Conservation (phyloP, 2,113 vertebrate genomes). For the Lagenorhynchus albirostris region DNA sequence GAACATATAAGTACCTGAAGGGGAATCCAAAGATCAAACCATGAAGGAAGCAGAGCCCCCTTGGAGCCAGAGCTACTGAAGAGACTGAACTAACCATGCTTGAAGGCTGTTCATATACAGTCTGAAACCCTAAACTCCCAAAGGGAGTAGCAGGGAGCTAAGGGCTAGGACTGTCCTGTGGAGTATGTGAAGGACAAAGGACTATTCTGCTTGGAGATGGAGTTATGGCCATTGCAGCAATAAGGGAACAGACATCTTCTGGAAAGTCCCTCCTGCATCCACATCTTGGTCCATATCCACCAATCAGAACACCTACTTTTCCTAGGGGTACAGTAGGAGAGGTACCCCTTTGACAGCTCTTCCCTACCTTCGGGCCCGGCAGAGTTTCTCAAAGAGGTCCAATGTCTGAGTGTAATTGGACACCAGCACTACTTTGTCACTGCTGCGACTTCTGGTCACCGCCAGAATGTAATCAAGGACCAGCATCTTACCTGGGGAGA, state of each 20-base stretch:
- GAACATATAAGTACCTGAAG: slow-evolving; percentile 93
- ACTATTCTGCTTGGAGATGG: neutral
- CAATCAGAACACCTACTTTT: neutral
- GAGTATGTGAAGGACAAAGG: neutral
- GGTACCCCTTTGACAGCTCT: neutral
- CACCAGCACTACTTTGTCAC: slow-evolving; percentile 96
- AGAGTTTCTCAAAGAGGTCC: slow-evolving; percentile 98
- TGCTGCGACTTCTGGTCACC: slow-evolving; percentile 90
- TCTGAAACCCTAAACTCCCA: neutral
- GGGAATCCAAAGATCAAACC: slow-evolving; percentile 37
- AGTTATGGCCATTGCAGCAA: neutral
- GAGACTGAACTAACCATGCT: neutral
- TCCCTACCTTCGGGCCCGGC: slow-evolving; percentile 89
- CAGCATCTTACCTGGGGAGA: slow-evolving; percentile 93
- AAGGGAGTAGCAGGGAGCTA: neutral
- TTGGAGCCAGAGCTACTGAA: neutral
- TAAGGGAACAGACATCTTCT: neutral
- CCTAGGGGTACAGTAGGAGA: neutral
- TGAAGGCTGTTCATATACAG: neutral
- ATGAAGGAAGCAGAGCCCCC: neutral
- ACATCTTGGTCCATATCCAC: neutral
- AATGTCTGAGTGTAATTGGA: slow-evolving; percentile 99
- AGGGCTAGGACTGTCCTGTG: neutral
- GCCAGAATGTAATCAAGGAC: slow-evolving; percentile 97
- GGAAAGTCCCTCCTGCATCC: neutral